Evolutionary conservation across 2,797 vertebrate genomes (phyloP).

Genomic region (Dipus sagitta): DNA sequence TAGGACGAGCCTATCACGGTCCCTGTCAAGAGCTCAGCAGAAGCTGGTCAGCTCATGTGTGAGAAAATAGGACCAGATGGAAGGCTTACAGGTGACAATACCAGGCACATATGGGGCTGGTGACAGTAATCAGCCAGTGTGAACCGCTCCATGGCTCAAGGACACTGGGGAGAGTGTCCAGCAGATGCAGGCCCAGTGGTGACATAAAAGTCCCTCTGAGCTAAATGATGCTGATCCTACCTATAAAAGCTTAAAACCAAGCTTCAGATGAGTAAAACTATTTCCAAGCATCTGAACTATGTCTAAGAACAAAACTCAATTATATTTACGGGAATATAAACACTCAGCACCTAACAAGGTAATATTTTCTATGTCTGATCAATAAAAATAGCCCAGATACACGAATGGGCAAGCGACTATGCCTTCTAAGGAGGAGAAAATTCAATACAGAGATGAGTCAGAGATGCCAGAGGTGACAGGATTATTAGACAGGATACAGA

Average conservation of each 20-base stretch:
- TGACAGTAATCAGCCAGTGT: rapidly evolving
- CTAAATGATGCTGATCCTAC: no score
- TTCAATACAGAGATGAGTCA: background rate
- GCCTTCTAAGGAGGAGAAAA: background rate
- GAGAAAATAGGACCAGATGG: rapidly evolving
- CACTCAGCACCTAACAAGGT: background rate
- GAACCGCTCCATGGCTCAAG: rapidly evolving
- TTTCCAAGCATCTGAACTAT: background rate
- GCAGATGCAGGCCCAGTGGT: background rate
- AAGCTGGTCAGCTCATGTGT: rapidly evolving
- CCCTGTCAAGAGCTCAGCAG: background rate
- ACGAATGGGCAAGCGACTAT: background rate
- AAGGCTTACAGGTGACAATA: background rate
- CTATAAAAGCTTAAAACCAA: background rate
- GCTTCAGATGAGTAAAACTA: background rate
- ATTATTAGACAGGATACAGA: background rate
- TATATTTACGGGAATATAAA: background rate
- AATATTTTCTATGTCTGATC: background rate
- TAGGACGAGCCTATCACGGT: rapidly evolving
- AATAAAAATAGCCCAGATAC: background rate
- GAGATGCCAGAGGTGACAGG: background rate
- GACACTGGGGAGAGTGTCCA: rapidly evolving
- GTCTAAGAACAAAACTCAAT: background rate
- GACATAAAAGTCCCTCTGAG: no score
- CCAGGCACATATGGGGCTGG: background rate